Base-by-base conservation (phyloP, 1,140 invertebrate genomes). In the Apocrypta bakeri region DNA sequence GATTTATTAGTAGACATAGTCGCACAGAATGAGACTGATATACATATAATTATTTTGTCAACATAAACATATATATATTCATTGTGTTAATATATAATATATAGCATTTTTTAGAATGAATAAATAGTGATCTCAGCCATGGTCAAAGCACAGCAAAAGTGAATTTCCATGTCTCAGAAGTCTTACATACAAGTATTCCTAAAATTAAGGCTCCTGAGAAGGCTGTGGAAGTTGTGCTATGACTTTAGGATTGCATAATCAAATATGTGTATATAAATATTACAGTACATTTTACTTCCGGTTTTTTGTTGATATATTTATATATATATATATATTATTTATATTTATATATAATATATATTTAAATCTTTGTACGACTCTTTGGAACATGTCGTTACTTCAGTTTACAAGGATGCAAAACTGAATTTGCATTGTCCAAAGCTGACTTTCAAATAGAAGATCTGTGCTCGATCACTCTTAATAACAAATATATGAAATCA, bases 281-380 rank as follows among this genome's bases (percentile, higher is more conserved):
- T 24, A 63, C 24, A 37, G 31, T 75, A 48, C 68, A 68, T 81
- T 74, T 75, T 68, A 68, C 9, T 68, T 68, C 29, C 31, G n/a
- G 2, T 73, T 74, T 24, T 80, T 74, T 74, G 37, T 74, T 31
- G 69, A 79, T 79, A 72, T 37, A 64, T 80, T 40, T 40, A 25
- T 72, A 74, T 75, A 48, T 63, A 29, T 61, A 75, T 75, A 29
- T 61, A 48, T 74, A 37, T 72, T 9, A 72, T 37, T 72, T 75
- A 61, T 37, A 82, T 82, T 4, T 75, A 74, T 68, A 69, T 82
- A 42, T 71, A 25, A 37, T 37, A 56, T 56, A 72, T 33, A 11
- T 64, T 79, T 83, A 75, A 79, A 79, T 27, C 17, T 83, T 83
- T 83, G 72, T 79, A 83, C 77, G 76, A 83, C 24, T 79, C 69